phyloP scores from a whole-genome alignment of 2,888 invertebrate genomes.

The Melinaea marsaeus region DNA sequence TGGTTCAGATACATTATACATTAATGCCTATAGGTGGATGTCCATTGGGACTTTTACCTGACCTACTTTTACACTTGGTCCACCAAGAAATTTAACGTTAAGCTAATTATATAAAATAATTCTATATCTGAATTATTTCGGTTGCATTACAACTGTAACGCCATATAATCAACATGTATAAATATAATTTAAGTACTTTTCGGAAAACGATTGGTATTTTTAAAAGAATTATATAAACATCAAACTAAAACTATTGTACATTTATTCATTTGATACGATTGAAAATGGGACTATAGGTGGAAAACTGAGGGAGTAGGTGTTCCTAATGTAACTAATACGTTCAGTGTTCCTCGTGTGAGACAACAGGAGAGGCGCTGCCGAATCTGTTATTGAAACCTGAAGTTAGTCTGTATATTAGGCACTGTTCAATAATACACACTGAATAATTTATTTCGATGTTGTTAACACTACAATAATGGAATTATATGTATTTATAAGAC shows the following conservation, averaged over 20 bases:
- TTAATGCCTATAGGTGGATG: conserved; percentile 32
- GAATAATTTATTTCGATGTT: background rate
- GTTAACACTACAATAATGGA: background rate
- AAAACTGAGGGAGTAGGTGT: conserved; percentile 36
- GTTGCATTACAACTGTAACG: conserved; percentile 21
- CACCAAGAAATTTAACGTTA: conserved; percentile 62
- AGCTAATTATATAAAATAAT: conserved; percentile 34
- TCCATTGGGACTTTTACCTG: conserved; percentile 34
- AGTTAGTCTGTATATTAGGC: conserved; percentile 39
- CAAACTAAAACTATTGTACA: no score
- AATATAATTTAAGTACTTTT: conserved; percentile 29
- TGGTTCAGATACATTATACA: conserved; percentile 38
- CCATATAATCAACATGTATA: conserved; percentile 28
- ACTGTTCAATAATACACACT: conserved; percentile 6
- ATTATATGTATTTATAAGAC: background rate
- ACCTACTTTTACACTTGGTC: conserved; percentile 49
- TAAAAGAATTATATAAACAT: background rate
- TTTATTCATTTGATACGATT: conserved; percentile 19
- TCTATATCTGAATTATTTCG: conserved; percentile 13
- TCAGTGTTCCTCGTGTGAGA: conserved; percentile 37
- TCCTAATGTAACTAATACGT: conserved; percentile 37
- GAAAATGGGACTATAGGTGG: conserved; percentile 22
- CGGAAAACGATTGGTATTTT: conserved; percentile 17
- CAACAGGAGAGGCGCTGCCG: conserved; percentile 40
- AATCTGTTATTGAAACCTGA: conserved; percentile 33